A percentile compares a stretch with the other conserved stretches of the same genome.
These are phyloP conservation scores for Lepidocyrtinus sp. DNA, from an alignment of 2,888 invertebrate species.

Conservation along the genomic window DNA sequence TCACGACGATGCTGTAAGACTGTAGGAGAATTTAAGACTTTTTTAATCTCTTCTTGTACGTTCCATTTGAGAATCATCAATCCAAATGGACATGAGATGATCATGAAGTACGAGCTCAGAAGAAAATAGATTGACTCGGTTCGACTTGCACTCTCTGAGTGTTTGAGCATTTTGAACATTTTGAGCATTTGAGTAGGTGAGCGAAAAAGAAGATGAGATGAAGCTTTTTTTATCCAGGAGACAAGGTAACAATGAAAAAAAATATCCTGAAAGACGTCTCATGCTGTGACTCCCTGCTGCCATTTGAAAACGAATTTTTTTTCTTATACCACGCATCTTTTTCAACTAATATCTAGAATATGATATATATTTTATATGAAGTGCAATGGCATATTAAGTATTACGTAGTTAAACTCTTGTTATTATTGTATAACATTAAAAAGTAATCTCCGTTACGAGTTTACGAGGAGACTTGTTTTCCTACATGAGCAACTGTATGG, in stretches of 20 bases:
- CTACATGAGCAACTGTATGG: too few relatives aligned
- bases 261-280: slow-evolving; percentile 70
- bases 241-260: slow-evolving; percentile 71
- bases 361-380: not conserved
- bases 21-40: too few relatives aligned
- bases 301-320: slow-evolving; percentile 70
- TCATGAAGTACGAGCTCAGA: slow-evolving; percentile 52
- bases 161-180: slow-evolving; percentile 21
- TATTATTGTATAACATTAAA: slow-evolving; percentile 47
- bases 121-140: slow-evolving; percentile 38
- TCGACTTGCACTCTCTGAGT: not conserved
- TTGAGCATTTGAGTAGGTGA: slow-evolving; percentile 60
- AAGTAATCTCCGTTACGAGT: slow-evolving; percentile 52
- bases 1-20: too few relatives aligned
- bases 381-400: slow-evolving; percentile 39
- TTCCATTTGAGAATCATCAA: too few relatives aligned
- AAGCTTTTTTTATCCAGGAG: slow-evolving; percentile 70
- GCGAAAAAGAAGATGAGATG: slow-evolving; percentile 62
- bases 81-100: slow-evolving; percentile 37
- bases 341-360: too few relatives aligned
- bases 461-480: too few relatives aligned
- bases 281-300: slow-evolving; percentile 70
- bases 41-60: too few relatives aligned
- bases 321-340: slow-evolving; percentile 51
- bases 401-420: slow-evolving; percentile 23